Conservation (phyloP, 2,888 invertebrate species). For the Cyaniris semiargus region DNA sequence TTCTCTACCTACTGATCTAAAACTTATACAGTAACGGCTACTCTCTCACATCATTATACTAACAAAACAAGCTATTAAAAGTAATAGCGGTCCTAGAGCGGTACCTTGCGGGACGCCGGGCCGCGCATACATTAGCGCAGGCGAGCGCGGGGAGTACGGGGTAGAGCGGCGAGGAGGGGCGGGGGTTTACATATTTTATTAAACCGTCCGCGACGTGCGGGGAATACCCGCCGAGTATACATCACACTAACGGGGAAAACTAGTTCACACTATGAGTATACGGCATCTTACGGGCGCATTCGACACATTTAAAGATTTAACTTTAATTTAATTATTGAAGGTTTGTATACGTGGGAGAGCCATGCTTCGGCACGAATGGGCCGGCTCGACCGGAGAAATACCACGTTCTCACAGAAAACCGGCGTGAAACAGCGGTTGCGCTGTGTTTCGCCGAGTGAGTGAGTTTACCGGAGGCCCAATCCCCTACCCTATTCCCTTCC, state of each 20-base stretch:
- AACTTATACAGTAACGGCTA: neutral
- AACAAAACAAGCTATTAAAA: constrained; percentile 40
- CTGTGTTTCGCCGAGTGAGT: too few relatives aligned
- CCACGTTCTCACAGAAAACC: too few relatives aligned
- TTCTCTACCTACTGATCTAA: too few relatives aligned
- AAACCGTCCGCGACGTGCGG: constrained; percentile 42
- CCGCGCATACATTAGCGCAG: constrained; percentile 41
- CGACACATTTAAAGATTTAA: too few relatives aligned
- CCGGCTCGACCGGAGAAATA: too few relatives aligned
- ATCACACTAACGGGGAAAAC: constrained; percentile 31
- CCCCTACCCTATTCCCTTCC: too few relatives aligned
- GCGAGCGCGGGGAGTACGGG: constrained; percentile 26
- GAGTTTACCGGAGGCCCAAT: too few relatives aligned
- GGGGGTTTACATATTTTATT: constrained; percentile 43
- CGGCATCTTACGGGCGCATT: too few relatives aligned
- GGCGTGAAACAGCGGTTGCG: too few relatives aligned
- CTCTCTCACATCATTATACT: constrained; percentile 30
- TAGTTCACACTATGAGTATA: constrained; percentile 3
- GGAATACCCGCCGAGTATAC: constrained; percentile 38
- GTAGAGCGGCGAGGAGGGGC: constrained; percentile 25
- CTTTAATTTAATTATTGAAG: too few relatives aligned
- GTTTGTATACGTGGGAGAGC: too few relatives aligned
- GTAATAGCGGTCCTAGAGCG: constrained; percentile 40
- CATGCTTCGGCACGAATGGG: too few relatives aligned
- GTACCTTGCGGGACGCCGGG: constrained; percentile 40